Base-by-base conservation (phyloP, 2,113 vertebrate species). In the Choloepus hoffmanni region DNA sequence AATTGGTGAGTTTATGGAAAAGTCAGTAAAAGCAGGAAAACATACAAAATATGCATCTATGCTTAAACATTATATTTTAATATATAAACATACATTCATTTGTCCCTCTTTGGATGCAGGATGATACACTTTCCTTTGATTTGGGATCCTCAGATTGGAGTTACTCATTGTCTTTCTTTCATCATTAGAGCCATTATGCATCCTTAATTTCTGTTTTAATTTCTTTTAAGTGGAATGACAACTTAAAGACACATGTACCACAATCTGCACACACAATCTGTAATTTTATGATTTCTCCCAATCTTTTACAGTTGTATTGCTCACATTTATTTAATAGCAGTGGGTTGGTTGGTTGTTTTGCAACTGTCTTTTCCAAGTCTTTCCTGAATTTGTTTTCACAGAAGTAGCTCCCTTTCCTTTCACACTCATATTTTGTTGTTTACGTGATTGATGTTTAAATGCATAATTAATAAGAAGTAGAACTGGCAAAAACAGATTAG, bases 11-110 rank as follows among this genome's bases (percentile, higher is more conserved):
- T 78, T 58, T 81, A 14, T 85, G n/a, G 40, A 73, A 93, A 88
- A 67, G 72, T 43, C 50, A 18, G 18, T 67, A 68, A 92, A 79
- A 94, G 77, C 13, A 79, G 14, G 45, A 95, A 95, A 65, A 73
- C 5, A 2, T 79, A 9, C 14, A 73, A 53, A 55, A 43, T 53
- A 58, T 12, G 10, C 9, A 15, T 1, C 43, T 15, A 18, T 58
- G n/a, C n/a, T 70, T 72, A 72, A 65, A 50, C 48, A 26, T 23
- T 8, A 18, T 76, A 9, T 62, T 76, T 63, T 15, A 5, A 68
- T 26, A 45, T 50, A n/a, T 5, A 26, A 70, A 9, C 12, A 65
- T 55, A 9, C 14, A 16, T 60, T 73, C 45, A 40, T 58, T n/a
- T 33, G 62, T 13, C 19, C 26, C 23, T 68, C 79, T 74, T 68